These are phyloP conservation scores for Elephantulus edwardii DNA, from an alignment of 2,113 vertebrate species.

Conservation along the genomic window DNA sequence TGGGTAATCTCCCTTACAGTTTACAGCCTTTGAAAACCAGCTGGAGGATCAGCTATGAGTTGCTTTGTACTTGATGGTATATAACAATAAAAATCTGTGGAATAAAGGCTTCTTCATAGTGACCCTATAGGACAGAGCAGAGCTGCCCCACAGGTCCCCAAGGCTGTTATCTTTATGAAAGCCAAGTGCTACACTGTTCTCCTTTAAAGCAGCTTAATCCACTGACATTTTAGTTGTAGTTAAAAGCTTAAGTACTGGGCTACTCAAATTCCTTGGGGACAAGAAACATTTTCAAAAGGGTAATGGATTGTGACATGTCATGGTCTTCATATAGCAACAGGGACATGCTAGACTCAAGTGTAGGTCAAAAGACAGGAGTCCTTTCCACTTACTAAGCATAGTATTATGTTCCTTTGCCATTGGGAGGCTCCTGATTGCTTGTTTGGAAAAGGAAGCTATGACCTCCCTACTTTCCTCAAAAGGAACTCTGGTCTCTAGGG, in stretches of 20 bases:
- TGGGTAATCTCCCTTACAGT: too few relatives aligned
- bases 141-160: background rate
- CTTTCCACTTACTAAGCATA: background rate
- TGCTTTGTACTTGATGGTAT: too few relatives aligned
- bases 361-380: background rate
- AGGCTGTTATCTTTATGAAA: background rate
- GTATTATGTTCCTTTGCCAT: background rate
- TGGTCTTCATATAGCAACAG: slow-evolving; percentile 48
- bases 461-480: background rate
- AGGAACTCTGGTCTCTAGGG: too few relatives aligned
- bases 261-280: background rate
- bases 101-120: too few relatives aligned
- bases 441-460: background rate
- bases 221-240: background rate
- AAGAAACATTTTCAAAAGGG: slow-evolving; percentile 55
- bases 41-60: too few relatives aligned
- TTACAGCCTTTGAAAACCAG: too few relatives aligned
- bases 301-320: slow-evolving; percentile 38
- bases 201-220: background rate
- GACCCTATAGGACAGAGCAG: background rate
- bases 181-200: background rate
- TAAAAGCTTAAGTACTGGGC: background rate
- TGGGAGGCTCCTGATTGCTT: background rate
- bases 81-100: too few relatives aligned
- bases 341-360: background rate